Evolutionary conservation across 1,140 invertebrate genomes (phyloP), one percentile per base, ranked within the genome.

Genomic region (Drosophila tani): DNA sequence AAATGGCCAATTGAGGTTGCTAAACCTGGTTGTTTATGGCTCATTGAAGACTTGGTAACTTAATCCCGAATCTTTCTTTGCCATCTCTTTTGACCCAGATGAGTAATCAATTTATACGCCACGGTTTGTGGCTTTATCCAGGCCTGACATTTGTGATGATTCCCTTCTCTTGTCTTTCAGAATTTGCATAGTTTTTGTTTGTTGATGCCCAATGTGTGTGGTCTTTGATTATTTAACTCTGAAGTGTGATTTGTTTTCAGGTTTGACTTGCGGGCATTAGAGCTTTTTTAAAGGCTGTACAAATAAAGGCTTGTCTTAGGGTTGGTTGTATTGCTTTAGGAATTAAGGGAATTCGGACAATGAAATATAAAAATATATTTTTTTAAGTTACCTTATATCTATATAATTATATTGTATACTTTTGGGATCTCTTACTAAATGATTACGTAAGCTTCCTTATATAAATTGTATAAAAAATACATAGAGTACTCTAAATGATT

Each of bases 11-110:
- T 79, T 64, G 56, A 77, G 75, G 66, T 79, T 75, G 50, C 70
- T 57, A 65, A 65, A 55, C 55, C 69, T 74, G 38, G 70, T 74
- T 75, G 58, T 75, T 75, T 75, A 75, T 41, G 70, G 59, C 73
- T 64, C 73, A 75, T 75, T 78, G 75, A 68, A 68, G 74, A 68
- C 56, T 62, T 64, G 75, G 75, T 79, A 79, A 79, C 75, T 63
- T 41, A 46, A 79, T 70, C 56, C 65, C 40, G 73, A 24, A 50
- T 74, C 40, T 74, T 46, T 74, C 63, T 68, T 59, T 19, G 62
- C 53, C 55, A 56, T 62, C 67, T 73, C 69, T 70, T 40, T 12
- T 75, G 78, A 81, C 64, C 79, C 62, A 65, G 29, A 81, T 81
- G 79, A 81, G 65, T 70, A 81, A 81, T 50, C 46, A 32, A 53